Base-by-base conservation (phyloP, 2,888 invertebrate species). In the Thymelicus acteon region DNA sequence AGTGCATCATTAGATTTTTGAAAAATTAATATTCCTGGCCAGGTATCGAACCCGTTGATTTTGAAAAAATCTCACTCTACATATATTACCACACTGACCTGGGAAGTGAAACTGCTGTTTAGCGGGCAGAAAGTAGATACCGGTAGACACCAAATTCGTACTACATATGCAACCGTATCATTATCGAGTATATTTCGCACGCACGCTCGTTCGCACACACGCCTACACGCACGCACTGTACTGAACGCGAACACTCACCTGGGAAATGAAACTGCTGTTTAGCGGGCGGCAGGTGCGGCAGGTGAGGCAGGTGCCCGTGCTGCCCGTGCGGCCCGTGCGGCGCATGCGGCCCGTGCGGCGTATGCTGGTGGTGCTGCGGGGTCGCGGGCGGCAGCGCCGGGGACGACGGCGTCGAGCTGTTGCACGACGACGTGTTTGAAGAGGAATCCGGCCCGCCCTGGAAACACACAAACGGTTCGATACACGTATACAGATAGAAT, bases 381-480 rank as follows among this genome's bases (percentile, higher is more conserved):
- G 87, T 91, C 84, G 91, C 93, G 82, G 92, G 95, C 82, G 94
- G 93, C 79, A 96, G 94, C 78, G 98, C 98, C 64, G 99, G 99
- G 84, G 98, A 98, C 79, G 98, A 98, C 74, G 99, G 98, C 74
- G 98, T 98, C 72, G 98, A 98, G 87, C 98, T 98, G 92, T 98
- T 98, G 94, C 98, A 98, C 88, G 98, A 98, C 69, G 98, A 98
- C 69, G 98, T 98, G 86, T 97, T 98, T 57, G 98, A 98, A 88
- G 98, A 97, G 76, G 97, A 98, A 90, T 98, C 98, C 37, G 96
- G 97, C 64, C 96, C 94, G 76, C 92, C 95, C 95, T 95, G 89
- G 58, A 6, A 57, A 8, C 44, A 31, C 10, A 44, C 12, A 44
- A 12, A 4, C 0, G 10, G 12, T 4, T 44, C 12, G 12, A 8